Base-by-base conservation (phyloP, 2,113 vertebrate genomes). In the Patagioenas fasciata region DNA sequence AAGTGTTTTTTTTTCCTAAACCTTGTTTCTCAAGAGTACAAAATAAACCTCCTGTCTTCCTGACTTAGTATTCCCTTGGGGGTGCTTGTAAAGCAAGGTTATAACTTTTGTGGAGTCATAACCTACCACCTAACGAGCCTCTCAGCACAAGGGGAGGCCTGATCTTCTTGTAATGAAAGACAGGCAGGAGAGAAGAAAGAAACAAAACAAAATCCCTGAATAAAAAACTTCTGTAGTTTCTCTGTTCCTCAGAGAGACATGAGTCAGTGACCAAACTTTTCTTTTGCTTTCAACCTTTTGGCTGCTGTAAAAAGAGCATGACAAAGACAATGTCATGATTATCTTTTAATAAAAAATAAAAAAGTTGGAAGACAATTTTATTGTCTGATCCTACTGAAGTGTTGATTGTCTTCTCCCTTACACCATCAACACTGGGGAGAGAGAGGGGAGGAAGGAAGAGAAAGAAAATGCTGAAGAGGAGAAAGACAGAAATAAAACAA, bases 81-180 rank as follows among this genome's bases (percentile, higher is more conserved):
- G 31, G 74, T 87, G 32, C 79, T 89, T 57, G 47, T 70, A 42
- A 26, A 85, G 87, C 58, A 71, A 71, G 57, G 34, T 62, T 95
- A 71, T 40, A 67, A 38, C 74, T 93, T 80, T 88, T 77, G 60
- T 85, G 71, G 48, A 91, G 73, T 83, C 85, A 88, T 94, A 89
- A 88, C 58, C 66, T 58, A 38, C 44, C 47, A 65, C 23, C 66
- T 85, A 79, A 80, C 15, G 14, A 95, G 74, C 73, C 70, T 95
- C 87, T 48, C 17, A 67, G 61, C 4, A 3, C 25, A 77, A 61
- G 28, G 6, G 20, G 36, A 80, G 23, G 38, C 23, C 38, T 73
- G 28, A 82, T 89, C 36, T 54, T 75, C 42, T 71, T 87, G n/a
- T 85, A 74, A 48, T 89, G 47, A 85, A 91, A 80, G 64, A 66